Evolutionary conservation across 2,797 vertebrate species (phyloP).

Genomic region (Lutra lutra): DNA sequence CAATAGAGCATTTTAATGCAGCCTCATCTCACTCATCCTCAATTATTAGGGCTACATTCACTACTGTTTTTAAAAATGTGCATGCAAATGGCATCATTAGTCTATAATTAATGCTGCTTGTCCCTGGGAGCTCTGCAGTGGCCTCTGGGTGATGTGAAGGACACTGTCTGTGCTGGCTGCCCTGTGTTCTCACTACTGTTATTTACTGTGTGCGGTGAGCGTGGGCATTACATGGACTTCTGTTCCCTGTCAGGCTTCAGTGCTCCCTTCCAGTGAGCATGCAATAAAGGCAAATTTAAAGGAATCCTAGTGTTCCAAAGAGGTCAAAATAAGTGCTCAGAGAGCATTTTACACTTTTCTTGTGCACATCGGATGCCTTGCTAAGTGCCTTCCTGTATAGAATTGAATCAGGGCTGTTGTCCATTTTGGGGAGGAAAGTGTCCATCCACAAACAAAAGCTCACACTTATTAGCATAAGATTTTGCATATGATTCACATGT

Average conservation of each 20-base stretch:
- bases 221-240: background rate
- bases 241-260: background rate
- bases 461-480: constrained; percentile 77
- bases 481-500: constrained; percentile 81
- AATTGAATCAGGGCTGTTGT: constrained; percentile 13
- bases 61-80: constrained; percentile 78
- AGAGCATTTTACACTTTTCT: constrained; percentile 69
- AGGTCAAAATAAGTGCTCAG: constrained; percentile 51
- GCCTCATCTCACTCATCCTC: constrained; percentile 62
- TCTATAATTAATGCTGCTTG: constrained; percentile 74
- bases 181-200: background rate
- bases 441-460: constrained; percentile 70
- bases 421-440: constrained; percentile 36
- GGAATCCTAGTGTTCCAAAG: constrained; percentile 50
- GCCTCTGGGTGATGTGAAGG: constrained; percentile 73
- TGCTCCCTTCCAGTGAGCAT: background rate
- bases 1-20: constrained; percentile 59
- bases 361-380: constrained; percentile 5
- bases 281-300: constrained; percentile 29
- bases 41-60: constrained; percentile 60
- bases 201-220: background rate
- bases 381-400: constrained; percentile 35
- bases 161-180: constrained; percentile 10
- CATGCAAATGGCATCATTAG: constrained; percentile 75
- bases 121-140: constrained; percentile 51